Base-by-base conservation (phyloP, 2,888 invertebrate species). In the Alentia gelatinosa region DNA sequence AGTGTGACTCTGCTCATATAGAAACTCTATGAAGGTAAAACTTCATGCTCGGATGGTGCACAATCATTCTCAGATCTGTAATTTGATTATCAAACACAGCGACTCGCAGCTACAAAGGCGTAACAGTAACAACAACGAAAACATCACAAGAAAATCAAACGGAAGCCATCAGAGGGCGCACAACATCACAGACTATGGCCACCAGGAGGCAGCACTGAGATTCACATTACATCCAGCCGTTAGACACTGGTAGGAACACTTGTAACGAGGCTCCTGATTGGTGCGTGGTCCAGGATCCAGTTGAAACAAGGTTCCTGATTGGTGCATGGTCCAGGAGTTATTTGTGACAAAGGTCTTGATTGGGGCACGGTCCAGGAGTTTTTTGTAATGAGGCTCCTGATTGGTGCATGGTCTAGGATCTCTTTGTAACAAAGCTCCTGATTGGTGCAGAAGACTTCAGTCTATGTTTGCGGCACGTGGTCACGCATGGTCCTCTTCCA, bases 401-500 rank as follows among this genome's bases (percentile, higher is more conserved):
- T 68, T 4, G 68, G 7, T 47, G n/a, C 30, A 56, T n/a, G n/a
- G 12, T 26, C n/a, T 15, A 63, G 63, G 63, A n/a, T 4, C 63
- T n/a, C 4, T n/a, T 63, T 63, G 23, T 63, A 63, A 63, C 15
- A 30, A 30, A 3, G 68, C 4, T 68, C 68, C 68, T 68, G 68
- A 68, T 68, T 68, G 68, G 68, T 68, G 1, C 33, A 68, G 3
- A 30, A 12, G 68, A 30, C 26, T 1, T 30, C 30, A 26, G 12
- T 68, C 26, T 68, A 68, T 5, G 5, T 1, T 68, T 26, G 68
- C 30, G 47, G 86, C 19, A 9, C 30, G 30, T 33, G 75, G 30
- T 91, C 86, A 92, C 30, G 90, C 91, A 37, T 90, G 91, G 74
- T 96, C 96, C 92, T 95, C 96, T 93, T 96, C 96, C 50, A 96